Evolutionary conservation across 2,888 invertebrate species (phyloP).

Genomic region (Sericinus montela): DNA sequence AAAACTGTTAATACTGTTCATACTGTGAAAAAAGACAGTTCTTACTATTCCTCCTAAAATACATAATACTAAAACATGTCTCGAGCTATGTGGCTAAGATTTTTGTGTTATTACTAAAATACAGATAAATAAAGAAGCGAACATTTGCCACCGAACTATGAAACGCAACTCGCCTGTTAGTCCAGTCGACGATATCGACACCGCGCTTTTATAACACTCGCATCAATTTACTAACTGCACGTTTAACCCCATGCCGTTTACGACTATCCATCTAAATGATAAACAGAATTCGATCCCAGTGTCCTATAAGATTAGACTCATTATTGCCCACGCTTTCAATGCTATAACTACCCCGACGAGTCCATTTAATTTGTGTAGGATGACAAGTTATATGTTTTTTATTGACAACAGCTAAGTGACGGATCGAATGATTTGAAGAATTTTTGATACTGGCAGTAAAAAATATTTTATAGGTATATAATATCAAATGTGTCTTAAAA

Average conservation of each 20-base stretch:
- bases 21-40: no score
- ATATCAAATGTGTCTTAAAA: no score
- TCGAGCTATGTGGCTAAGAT: no score
- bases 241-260: conserved; percentile 50
- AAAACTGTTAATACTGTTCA: no score
- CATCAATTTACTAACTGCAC: conserved; percentile 29
- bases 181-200: conserved; percentile 21
- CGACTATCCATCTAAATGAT: conserved; percentile 24
- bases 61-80: no score
- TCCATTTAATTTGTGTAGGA: conserved; percentile 66
- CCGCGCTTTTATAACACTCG: conserved; percentile 26
- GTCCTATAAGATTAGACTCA: conserved; percentile 26
- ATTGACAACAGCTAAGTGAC: conserved; percentile 60
- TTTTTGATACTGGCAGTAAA: conserved; percentile 32
- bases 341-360: conserved; percentile 39
- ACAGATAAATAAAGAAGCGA: no score
- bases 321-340: conserved; percentile 21
- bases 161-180: background rate
- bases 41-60: no score
- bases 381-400: conserved; percentile 69
- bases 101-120: no score
- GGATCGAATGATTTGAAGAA: conserved; percentile 51
- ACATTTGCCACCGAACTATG: no score
- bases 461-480: no score
- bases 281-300: conserved; percentile 35